Conservation (phyloP, 2,888 invertebrate species). For the Orthonevra nobilis region DNA sequence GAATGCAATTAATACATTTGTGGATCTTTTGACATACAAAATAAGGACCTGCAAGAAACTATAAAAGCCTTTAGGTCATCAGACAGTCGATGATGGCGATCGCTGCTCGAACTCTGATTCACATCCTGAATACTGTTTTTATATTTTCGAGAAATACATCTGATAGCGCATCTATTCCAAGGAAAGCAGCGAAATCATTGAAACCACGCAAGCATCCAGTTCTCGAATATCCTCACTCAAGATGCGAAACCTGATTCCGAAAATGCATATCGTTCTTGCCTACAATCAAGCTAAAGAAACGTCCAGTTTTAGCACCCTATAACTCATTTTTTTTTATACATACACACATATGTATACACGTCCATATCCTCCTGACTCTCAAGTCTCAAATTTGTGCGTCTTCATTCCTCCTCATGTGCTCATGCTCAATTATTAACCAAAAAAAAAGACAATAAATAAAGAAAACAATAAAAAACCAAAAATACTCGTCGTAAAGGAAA, state of each 20-base stretch:
- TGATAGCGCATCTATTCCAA: too few species aligned
- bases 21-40: too few species aligned
- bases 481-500: slow-evolving; percentile 58
- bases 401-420: slow-evolving; percentile 53
- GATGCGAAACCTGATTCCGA: slow-evolving; percentile 58
- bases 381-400: slow-evolving; percentile 53
- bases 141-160: too few species aligned
- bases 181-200: too few species aligned
- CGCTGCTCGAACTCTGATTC: too few species aligned
- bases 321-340: slow-evolving; percentile 56
- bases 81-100: too few species aligned
- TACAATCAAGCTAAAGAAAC: slow-evolving; percentile 35
- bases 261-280: slow-evolving; percentile 53
- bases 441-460: slow-evolving; percentile 19
- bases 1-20: too few species aligned
- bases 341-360: too few species aligned
- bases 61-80: too few species aligned
- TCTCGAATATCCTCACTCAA: slow-evolving; percentile 37
- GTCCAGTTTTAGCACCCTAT: slow-evolving; percentile 68
- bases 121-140: too few species aligned
- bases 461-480: slow-evolving; percentile 27
- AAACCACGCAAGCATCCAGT: slow-evolving; percentile 55
- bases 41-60: too few species aligned
- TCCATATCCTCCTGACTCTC: slow-evolving; percentile 36
- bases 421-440: slow-evolving; percentile 25